Percentiles rank a stretch among this genome's conserved stretches.
Evolutionary conservation across 2,113 vertebrate genomes (phyloP).

Genomic region (Stictonetta naevosa): DNA sequence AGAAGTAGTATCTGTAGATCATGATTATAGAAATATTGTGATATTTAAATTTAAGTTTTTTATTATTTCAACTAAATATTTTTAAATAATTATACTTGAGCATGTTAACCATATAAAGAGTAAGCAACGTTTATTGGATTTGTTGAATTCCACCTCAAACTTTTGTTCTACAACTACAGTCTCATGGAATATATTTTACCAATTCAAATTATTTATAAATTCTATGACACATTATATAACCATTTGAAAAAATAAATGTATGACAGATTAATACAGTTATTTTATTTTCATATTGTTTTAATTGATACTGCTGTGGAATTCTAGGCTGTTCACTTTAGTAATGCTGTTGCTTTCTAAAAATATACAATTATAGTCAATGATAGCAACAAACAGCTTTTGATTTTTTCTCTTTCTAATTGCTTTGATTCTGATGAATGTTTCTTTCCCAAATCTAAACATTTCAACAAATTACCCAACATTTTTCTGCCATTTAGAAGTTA

Average conservation of each 20-base stretch:
- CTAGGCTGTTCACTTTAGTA: not conserved
- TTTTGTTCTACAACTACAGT: not conserved
- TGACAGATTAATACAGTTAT: not conserved
- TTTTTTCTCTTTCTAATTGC: not conserved
- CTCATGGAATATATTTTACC: not conserved
- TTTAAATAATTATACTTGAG: not conserved
- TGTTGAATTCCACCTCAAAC: not conserved
- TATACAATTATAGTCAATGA: not conserved
- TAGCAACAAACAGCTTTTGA: not conserved
- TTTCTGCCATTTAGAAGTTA: not conserved
- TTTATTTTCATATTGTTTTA: constrained; percentile 4
- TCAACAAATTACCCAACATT: not conserved
- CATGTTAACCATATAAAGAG: not conserved
- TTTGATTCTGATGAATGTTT: not conserved
- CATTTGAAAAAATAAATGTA: not conserved
- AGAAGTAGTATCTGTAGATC: too few species aligned
- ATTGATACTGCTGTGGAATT: constrained; percentile 23
- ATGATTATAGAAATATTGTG: not conserved
- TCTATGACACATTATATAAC: not conserved
- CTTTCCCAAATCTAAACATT: not conserved
- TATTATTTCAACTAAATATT: not conserved
- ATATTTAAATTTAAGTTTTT: not conserved
- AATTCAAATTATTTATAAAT: not conserved
- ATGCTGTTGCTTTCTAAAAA: constrained; percentile 25
- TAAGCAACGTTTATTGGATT: not conserved